phyloP scores from a whole-genome alignment of 2,888 invertebrate genomes.

The Amiota minor region DNA sequence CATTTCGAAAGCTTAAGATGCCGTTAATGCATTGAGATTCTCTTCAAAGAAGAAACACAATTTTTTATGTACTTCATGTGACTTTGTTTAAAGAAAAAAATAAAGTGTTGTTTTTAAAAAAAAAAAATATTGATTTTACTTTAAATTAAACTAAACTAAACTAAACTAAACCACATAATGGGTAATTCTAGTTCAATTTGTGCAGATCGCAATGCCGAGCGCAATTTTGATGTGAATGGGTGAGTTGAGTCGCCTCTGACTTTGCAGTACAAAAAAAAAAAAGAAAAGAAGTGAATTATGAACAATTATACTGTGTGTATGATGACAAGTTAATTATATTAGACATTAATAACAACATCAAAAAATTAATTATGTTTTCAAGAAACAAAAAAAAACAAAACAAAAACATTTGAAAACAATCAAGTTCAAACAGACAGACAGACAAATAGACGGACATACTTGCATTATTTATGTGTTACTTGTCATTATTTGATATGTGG shows the following conservation, averaged over 20 bases:
- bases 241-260: constrained; percentile 49
- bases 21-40: no score
- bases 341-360: not conserved
- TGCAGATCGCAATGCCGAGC: constrained; percentile 67
- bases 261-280: no score
- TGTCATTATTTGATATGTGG: no score
- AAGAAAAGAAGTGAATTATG: constrained; percentile 18
- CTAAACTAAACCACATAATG: constrained; percentile 50
- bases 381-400: not conserved
- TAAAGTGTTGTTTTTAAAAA: no score
- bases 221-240: constrained; percentile 65
- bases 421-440: not conserved
- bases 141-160: no score
- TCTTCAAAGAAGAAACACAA: no score
- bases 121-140: no score
- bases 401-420: constrained; percentile 15
- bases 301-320: no score
- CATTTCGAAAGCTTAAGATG: no score
- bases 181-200: constrained; percentile 72
- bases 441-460: not conserved
- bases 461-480: no score
- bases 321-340: not conserved
- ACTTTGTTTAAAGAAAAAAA: no score
- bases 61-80: no score
- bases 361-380: not conserved